A percentile compares a stretch with the other conserved stretches of the same genome.
Evolutionary conservation across 2,888 invertebrate genomes (phyloP).

Genomic region (Ophion obscuratus): DNA sequence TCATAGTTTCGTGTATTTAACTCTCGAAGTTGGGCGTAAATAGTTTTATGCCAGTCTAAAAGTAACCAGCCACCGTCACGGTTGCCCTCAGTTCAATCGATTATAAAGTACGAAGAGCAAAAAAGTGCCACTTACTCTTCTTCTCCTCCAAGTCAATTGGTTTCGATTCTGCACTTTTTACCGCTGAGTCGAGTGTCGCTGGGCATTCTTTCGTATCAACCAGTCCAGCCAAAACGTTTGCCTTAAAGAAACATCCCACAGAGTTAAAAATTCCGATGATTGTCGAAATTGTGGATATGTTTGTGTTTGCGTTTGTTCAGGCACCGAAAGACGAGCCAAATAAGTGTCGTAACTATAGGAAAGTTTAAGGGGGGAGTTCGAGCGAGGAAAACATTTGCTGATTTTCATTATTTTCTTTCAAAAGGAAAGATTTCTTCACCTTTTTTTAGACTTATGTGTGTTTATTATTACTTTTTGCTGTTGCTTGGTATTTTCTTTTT

Average conservation of each 20-base stretch:
- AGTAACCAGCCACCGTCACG: not conserved
- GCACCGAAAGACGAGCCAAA: too few relatives aligned
- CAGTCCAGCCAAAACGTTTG: slow-evolving; percentile 67
- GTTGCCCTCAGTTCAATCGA: slow-evolving; percentile 21
- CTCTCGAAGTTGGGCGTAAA: not conserved
- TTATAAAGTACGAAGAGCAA: slow-evolving; percentile 16
- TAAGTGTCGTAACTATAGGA: too few relatives aligned
- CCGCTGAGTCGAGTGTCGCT: slow-evolving; percentile 68
- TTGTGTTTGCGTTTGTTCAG: not conserved
- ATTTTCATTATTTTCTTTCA: too few relatives aligned
- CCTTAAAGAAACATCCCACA: slow-evolving; percentile 35
- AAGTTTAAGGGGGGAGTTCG: too few relatives aligned
- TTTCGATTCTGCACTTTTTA: slow-evolving; percentile 83
- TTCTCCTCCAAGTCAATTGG: slow-evolving; percentile 87
- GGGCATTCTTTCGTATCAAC: slow-evolving; percentile 52
- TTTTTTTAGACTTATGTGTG: too few relatives aligned
- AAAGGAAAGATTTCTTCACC: too few relatives aligned
- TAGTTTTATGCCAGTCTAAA: not conserved
- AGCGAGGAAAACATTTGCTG: too few relatives aligned
- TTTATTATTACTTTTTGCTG: too few relatives aligned
- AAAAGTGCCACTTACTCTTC: slow-evolving; percentile 83
- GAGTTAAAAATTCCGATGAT: not conserved
- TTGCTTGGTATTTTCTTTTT: too few relatives aligned
- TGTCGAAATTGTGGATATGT: not conserved
- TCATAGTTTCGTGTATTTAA: not conserved